phyloP scores from a whole-genome alignment of 1,140 invertebrate species.

The Drosophila neocordata region DNA sequence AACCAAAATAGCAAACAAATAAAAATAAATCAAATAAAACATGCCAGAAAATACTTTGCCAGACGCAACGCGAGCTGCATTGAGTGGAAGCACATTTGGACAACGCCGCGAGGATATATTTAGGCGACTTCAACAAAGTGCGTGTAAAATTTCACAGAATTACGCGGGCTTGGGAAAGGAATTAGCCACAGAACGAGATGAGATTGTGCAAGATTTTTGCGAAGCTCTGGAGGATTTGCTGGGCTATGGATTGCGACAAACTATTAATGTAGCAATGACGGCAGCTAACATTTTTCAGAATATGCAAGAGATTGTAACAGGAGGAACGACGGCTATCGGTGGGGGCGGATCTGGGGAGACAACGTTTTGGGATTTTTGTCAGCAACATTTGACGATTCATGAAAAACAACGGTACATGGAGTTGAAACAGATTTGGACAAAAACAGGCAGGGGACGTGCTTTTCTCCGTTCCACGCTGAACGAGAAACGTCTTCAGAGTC shows the following conservation, averaged over 20 bases:
- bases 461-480: conserved; percentile 93
- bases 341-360: conserved; percentile 22
- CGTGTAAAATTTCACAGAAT: conserved; percentile 88
- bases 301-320: conserved; percentile 76
- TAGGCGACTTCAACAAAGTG: conserved; percentile 83
- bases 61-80: conserved; percentile 32
- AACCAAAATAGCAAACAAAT: conserved; percentile 44
- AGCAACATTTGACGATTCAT: conserved; percentile 89
- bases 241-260: conserved; percentile 85
- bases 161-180: conserved; percentile 89
- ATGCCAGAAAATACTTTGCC: conserved; percentile 63
- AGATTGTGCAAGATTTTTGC: conserved; percentile 85
- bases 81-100: conserved; percentile 67
- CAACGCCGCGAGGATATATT: conserved; percentile 76
- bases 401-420: conserved; percentile 90
- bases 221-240: conserved; percentile 86
- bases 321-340: conserved; percentile 16
- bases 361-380: conserved; percentile 86
- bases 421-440: conserved; percentile 89
- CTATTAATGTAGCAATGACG: conserved; percentile 37
- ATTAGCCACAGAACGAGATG: conserved; percentile 91
- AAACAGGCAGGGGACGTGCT: conserved; percentile 89
- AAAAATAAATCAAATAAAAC: conserved; percentile 20
- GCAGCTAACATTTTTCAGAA: conserved; percentile 71
- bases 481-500: conserved; percentile 91